Conservation (phyloP, 2,113 vertebrate species). For the Toxotes jaculatrix region DNA sequence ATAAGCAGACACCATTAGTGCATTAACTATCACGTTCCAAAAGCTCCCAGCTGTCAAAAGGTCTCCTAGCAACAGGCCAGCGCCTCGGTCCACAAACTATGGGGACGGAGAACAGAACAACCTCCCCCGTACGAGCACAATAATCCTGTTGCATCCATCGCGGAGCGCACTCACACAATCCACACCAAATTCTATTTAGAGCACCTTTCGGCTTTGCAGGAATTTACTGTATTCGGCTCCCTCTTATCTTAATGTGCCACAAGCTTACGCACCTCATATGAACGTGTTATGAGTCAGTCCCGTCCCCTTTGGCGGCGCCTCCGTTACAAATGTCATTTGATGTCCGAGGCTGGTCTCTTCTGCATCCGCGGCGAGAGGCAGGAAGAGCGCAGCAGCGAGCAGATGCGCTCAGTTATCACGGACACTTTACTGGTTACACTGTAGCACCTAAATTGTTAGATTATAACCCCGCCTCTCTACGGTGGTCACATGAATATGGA, state of each 20-base stretch:
- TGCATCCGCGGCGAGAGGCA: constrained; percentile 26
- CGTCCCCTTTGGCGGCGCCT: constrained; percentile 46
- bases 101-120: constrained; percentile 33
- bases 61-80: constrained; percentile 86
- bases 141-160: constrained; percentile 70
- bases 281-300: constrained; percentile 59
- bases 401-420: constrained; percentile 44
- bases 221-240: constrained; percentile 30
- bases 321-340: constrained; percentile 58
- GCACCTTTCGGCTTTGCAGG: constrained; percentile 40
- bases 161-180: constrained; percentile 26
- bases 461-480: constrained; percentile 78
- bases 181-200: constrained; percentile 6
- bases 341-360: constrained; percentile 39
- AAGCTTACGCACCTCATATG: constrained; percentile 79
- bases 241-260: constrained; percentile 26
- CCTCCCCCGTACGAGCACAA: constrained; percentile 19
- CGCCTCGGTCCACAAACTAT: constrained; percentile 73
- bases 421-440: constrained; percentile 70
- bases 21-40: constrained; percentile 75
- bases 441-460: constrained; percentile 75
- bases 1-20: constrained; percentile 60
- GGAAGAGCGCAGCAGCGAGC: neutral
- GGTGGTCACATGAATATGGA: constrained; percentile 73
- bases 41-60: constrained; percentile 78